Evolutionary conservation across 2,888 invertebrate genomes (phyloP).

Genomic region (Dilophus febrilis): DNA sequence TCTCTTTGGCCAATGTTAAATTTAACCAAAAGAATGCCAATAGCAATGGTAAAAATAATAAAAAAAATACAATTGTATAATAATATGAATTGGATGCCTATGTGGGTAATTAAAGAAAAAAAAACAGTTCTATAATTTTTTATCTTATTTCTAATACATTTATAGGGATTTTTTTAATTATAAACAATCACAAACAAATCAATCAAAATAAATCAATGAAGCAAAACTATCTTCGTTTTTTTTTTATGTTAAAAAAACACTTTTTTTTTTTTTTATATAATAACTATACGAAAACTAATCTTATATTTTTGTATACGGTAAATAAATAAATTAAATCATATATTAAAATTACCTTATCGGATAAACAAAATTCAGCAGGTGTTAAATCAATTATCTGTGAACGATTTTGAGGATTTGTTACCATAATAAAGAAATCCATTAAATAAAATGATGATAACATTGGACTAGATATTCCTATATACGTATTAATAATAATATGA

Average conservation of each 20-base stretch:
- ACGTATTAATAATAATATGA: neutral
- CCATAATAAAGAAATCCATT: slow-evolving; percentile 17
- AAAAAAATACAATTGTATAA: slow-evolving; percentile 20
- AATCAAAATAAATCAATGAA: too few relatives aligned
- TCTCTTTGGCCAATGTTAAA: slow-evolving; percentile 31
- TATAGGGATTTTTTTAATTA: too few relatives aligned
- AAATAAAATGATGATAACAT: slow-evolving; percentile 26
- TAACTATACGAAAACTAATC: neutral
- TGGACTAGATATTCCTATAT: slow-evolving; percentile 27
- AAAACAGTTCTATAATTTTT: too few relatives aligned
- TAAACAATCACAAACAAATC: too few relatives aligned
- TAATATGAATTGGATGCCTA: slow-evolving; percentile 15
- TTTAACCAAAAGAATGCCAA: slow-evolving; percentile 34
- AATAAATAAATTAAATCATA: too few relatives aligned
- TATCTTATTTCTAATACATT: too few relatives aligned
- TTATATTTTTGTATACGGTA: neutral
- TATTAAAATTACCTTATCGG: slow-evolving; percentile 17
- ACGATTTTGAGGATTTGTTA: slow-evolving; percentile 12
- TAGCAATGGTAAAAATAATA: slow-evolving; percentile 33
- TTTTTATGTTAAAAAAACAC: too few relatives aligned
- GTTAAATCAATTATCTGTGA: slow-evolving; percentile 6
- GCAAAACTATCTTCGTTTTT: too few relatives aligned
- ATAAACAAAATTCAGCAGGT: slow-evolving; percentile 19
- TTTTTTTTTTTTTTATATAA: too few relatives aligned
- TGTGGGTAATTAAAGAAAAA: too few relatives aligned